These are phyloP conservation scores for Drosophila pruinosa DNA, from an alignment of 1,140 invertebrate species.

Conservation along the genomic window DNA sequence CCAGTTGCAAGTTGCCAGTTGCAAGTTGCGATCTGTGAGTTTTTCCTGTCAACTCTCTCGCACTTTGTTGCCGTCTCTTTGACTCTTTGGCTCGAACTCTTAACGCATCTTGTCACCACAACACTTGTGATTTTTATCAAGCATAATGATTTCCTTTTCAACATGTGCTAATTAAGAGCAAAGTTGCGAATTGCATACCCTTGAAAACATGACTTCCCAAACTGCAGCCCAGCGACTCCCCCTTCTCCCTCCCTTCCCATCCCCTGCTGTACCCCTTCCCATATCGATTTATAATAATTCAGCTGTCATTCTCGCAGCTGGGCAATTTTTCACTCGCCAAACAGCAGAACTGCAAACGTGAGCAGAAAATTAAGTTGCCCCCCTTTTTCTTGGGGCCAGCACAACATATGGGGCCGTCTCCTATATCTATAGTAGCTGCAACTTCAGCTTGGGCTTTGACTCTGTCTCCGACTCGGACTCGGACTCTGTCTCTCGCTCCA, in stretches of 20 bases:
- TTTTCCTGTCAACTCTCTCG: constrained; percentile 71
- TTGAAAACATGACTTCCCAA: constrained; percentile 6
- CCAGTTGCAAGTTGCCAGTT: constrained; percentile 27
- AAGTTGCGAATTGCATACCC: too few species aligned
- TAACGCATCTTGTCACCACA: constrained; percentile 67
- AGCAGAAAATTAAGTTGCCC: constrained; percentile 77
- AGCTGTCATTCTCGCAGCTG: constrained; percentile 77
- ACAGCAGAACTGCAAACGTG: constrained; percentile 71
- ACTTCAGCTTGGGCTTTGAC: constrained; percentile 16
- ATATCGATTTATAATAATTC: constrained; percentile 82
- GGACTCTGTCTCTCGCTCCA: constrained; percentile 21
- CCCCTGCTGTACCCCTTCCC: neutral
- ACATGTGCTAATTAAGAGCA: constrained; percentile 75
- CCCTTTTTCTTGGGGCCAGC: constrained; percentile 1
- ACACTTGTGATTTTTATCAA: constrained; percentile 81
- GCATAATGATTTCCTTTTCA: constrained; percentile 80
- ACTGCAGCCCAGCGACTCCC: too few species aligned
- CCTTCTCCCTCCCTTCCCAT: neutral
- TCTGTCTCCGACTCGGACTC: constrained; percentile 26
- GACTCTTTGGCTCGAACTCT: neutral
- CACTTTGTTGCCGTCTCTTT: constrained; percentile 57
- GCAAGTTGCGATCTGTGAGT: constrained; percentile 58
- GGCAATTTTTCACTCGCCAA: constrained; percentile 67
- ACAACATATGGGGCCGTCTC: constrained; percentile 22
- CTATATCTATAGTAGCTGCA: constrained; percentile 5